phyloP scores from a whole-genome alignment of 2,888 invertebrate species.

The Tanypteryx hageni region DNA sequence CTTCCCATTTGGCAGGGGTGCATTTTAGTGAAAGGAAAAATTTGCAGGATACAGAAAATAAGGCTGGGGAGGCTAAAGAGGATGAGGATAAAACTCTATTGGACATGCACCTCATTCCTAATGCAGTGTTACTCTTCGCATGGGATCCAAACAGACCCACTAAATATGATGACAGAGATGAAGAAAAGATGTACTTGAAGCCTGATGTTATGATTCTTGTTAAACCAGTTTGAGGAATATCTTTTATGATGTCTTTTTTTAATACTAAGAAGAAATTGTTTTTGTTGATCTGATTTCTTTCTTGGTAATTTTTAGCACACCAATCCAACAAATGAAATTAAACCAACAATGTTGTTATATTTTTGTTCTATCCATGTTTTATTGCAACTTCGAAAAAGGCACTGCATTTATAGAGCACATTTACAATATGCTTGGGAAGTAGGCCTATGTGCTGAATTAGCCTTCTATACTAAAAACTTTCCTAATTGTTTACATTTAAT shows the following conservation, averaged over 20 bases:
- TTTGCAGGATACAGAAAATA: conserved; percentile 68
- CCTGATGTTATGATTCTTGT: conserved; percentile 86
- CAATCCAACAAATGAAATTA: too few species aligned
- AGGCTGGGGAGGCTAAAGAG: conserved; percentile 73
- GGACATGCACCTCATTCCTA: conserved; percentile 89
- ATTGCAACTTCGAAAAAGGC: background rate
- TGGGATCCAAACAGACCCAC: conserved; percentile 74
- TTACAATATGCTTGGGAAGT: background rate
- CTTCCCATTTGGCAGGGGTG: conserved; percentile 72
- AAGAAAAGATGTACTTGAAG: conserved; percentile 82
- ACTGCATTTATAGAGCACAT: conserved; percentile 14
- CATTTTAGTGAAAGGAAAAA: conserved; percentile 67
- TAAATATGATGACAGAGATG: conserved; percentile 72
- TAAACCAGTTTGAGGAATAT: conserved; percentile 72
- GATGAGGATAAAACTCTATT: conserved; percentile 85
- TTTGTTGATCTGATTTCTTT: too few species aligned
- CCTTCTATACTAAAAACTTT: too few species aligned
- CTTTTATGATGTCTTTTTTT: background rate
- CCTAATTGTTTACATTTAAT: too few species aligned
- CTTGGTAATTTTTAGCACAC: too few species aligned
- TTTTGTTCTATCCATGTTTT: background rate
- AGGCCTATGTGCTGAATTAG: background rate
- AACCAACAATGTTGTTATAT: too few species aligned
- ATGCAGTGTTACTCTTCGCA: conserved; percentile 87
- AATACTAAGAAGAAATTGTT: background rate